Conservation (phyloP, 2,888 invertebrate genomes). For the Microctonus aethiopoides region DNA sequence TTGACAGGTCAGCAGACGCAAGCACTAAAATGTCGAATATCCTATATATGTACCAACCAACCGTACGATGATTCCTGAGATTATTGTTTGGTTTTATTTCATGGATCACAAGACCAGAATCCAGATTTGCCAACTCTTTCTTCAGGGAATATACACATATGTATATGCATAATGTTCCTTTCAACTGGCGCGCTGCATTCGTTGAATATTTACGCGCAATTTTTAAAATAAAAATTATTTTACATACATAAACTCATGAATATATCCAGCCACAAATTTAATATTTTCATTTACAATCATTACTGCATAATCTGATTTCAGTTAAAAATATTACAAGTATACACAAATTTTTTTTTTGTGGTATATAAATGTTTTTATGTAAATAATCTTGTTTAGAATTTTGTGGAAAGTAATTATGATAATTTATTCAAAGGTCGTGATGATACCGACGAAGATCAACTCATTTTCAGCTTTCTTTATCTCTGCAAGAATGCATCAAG, state of each 20-base stretch:
- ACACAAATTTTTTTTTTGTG: too few species aligned
- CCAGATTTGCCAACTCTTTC: neutral
- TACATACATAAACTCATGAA: neutral
- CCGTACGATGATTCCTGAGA: neutral
- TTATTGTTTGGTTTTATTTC: neutral
- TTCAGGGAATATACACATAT: neutral
- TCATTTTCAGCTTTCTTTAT: too few species aligned
- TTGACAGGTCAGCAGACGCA: neutral
- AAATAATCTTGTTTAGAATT: too few species aligned
- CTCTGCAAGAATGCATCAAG: too few species aligned
- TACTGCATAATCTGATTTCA: too few species aligned
- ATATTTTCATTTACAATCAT: too few species aligned
- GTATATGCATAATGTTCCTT: neutral
- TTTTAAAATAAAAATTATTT: neutral
- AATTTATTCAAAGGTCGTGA: too few species aligned
- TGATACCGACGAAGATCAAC: too few species aligned
- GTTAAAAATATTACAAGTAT: too few species aligned
- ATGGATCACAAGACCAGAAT: neutral
- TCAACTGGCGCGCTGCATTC: neutral
- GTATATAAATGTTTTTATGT: too few species aligned
- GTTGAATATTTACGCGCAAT: neutral
- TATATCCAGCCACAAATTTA: too few species aligned
- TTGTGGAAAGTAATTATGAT: too few species aligned
- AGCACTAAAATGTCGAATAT: neutral
- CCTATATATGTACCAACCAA: neutral